Conservation (phyloP, 2,113 vertebrate species). For the Dromiciops gliroides region DNA sequence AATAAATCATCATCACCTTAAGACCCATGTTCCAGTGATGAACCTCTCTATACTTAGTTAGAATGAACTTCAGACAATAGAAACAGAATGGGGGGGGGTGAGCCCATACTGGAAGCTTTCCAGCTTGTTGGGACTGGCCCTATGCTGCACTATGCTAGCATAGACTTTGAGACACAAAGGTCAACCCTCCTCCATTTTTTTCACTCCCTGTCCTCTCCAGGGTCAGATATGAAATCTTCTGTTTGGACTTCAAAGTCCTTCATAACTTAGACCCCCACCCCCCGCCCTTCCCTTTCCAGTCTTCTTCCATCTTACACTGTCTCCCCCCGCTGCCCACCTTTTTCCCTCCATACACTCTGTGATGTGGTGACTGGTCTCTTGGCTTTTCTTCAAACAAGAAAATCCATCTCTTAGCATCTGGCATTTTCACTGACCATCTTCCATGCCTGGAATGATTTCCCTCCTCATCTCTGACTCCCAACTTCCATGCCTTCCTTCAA, state of each 20-base stretch:
- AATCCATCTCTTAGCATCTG: not conserved
- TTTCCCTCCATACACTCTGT: too few species aligned
- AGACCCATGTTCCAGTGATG: not conserved
- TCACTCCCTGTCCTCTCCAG: not conserved
- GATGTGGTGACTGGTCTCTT: not conserved
- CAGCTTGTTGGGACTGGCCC: not conserved
- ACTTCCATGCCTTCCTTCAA: not conserved
- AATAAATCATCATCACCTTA: not conserved
- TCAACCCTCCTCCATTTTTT: not conserved
- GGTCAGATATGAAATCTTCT: not conserved
- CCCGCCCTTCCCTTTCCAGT: not conserved
- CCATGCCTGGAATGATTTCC: not conserved
- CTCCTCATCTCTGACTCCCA: too few species aligned
- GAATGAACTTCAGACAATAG: not conserved
- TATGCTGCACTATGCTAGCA: not conserved
- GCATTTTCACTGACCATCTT: not conserved
- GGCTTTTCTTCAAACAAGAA: not conserved
- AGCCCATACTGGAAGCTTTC: not conserved
- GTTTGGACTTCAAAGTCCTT: not conserved
- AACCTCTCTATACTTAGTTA: not conserved
- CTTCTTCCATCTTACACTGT: not conserved
- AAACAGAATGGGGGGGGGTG: not conserved
- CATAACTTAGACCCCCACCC: not conserved
- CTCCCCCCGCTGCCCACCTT: too few species aligned
- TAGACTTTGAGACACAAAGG: not conserved